Evolutionary conservation across 2,888 invertebrate species (phyloP).

Genomic region (Halocaridina rubra): DNA sequence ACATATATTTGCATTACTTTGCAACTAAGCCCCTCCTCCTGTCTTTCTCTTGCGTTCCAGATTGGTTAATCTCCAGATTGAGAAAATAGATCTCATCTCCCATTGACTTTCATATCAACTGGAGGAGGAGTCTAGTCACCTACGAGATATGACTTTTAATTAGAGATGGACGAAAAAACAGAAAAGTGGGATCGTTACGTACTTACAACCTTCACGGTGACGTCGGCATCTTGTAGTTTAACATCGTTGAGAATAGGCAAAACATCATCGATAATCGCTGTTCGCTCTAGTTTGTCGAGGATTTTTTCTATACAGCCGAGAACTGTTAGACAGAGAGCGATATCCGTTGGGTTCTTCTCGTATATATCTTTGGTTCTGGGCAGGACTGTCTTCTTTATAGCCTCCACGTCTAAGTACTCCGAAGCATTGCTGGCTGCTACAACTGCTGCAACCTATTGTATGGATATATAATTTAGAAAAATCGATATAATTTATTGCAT

Average conservation of each 20-base stretch:
- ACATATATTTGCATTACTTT: too few species aligned
- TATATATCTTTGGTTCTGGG: slow-evolving; percentile 79
- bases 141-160: too few species aligned
- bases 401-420: slow-evolving; percentile 84
- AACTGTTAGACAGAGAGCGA: slow-evolving; percentile 83
- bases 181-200: slow-evolving; percentile 73
- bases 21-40: too few species aligned
- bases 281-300: slow-evolving; percentile 84
- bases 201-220: slow-evolving; percentile 91
- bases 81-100: too few species aligned
- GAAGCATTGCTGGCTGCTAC: slow-evolving; percentile 87
- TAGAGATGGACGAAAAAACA: not conserved
- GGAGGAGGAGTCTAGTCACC: too few species aligned
- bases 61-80: too few species aligned
- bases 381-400: slow-evolving; percentile 82
- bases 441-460: slow-evolving; percentile 84
- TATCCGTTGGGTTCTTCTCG: slow-evolving; percentile 82
- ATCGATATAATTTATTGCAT: too few species aligned
- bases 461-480: not conserved
- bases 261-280: slow-evolving; percentile 89
- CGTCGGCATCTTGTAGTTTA: slow-evolving; percentile 87
- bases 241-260: slow-evolving; percentile 89
- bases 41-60: too few species aligned
- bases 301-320: slow-evolving; percentile 83
- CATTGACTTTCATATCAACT: too few species aligned